Evolutionary conservation across 2,113 vertebrate genomes (phyloP).

Genomic region (Festucalex cinctus): DNA sequence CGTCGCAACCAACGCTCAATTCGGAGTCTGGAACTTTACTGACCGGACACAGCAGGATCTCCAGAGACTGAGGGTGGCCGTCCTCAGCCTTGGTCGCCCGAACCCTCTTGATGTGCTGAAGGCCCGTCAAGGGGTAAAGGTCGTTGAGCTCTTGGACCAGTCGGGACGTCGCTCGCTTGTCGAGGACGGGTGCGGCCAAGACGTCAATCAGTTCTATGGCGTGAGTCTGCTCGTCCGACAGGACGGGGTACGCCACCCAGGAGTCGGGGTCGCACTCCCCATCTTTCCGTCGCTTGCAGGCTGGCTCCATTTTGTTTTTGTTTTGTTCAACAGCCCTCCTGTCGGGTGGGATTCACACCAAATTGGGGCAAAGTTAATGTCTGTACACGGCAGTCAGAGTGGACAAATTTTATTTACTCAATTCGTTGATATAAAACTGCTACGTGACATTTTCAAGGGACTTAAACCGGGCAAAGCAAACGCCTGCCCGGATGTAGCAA

Average conservation of each 20-base stretch:
- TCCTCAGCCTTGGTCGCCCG: conserved; percentile 54
- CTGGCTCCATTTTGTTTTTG: conserved; percentile 64
- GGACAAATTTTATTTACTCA: background rate
- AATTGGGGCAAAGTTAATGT: conserved; percentile 12
- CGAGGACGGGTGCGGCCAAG: conserved; percentile 76
- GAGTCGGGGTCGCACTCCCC: background rate
- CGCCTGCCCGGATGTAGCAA: too few species aligned
- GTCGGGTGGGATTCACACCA: conserved; percentile 22
- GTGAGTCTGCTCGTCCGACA: conserved; percentile 76
- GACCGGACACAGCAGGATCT: conserved; percentile 77
- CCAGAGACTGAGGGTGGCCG: conserved; percentile 58
- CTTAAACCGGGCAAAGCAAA: too few species aligned
- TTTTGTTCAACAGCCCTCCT: background rate
- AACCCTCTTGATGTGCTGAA: conserved; percentile 82
- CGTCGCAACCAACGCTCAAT: conserved; percentile 33
- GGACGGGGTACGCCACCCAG: conserved; percentile 77
- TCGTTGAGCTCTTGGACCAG: conserved; percentile 71
- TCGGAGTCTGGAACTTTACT: conserved; percentile 33
- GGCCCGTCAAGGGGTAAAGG: conserved; percentile 64
- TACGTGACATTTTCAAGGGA: too few species aligned
- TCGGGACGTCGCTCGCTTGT: conserved; percentile 79
- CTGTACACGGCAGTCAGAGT: background rate
- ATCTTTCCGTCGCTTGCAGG: conserved; percentile 63
- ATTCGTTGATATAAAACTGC: background rate
- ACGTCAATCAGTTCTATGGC: conserved; percentile 68